These are phyloP conservation scores for Tychaedon coryphoeus DNA, from an alignment of 2,113 vertebrate genomes.

Conservation along the genomic window DNA sequence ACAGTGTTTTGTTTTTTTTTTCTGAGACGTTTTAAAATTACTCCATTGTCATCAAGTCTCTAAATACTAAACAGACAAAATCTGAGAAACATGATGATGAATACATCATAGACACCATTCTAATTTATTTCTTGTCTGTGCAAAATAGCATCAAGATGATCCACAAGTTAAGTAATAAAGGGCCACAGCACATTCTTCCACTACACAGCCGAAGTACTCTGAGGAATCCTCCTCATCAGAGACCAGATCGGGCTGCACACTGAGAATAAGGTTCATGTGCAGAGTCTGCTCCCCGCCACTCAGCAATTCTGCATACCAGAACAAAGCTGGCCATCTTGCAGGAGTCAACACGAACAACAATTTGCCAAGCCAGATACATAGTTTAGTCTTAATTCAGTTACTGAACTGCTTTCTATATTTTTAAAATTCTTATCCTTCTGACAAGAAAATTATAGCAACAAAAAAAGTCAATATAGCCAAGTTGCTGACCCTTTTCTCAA, in stretches of 20 bases:
- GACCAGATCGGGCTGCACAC: not conserved
- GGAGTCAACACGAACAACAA: not conserved
- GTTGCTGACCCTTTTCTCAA: not conserved
- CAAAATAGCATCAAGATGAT: not conserved
- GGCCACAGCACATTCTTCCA: not conserved
- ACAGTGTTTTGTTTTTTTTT: not conserved
- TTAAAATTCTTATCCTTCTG: not conserved
- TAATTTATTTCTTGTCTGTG: not conserved
- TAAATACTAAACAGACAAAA: not conserved
- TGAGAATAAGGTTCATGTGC: fast-evolving
- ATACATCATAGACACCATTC: not conserved
- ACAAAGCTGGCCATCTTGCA: not conserved
- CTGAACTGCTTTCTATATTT: not conserved
- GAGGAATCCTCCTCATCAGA: not conserved
- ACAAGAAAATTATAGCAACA: not conserved
- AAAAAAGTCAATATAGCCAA: not conserved
- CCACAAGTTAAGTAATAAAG: not conserved
- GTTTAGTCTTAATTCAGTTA: not conserved
- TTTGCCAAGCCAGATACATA: not conserved
- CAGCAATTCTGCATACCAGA: not conserved
- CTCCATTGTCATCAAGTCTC: not conserved
- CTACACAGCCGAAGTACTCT: fast-evolving
- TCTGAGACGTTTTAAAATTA: not conserved
- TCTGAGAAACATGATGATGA: not conserved
- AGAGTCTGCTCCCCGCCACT: not conserved